A percentile compares a stretch with the other conserved stretches of the same genome.
These are phyloP conservation scores for Myotis yumanensis DNA, from an alignment of 2,113 vertebrate species.

Conservation along the genomic window DNA sequence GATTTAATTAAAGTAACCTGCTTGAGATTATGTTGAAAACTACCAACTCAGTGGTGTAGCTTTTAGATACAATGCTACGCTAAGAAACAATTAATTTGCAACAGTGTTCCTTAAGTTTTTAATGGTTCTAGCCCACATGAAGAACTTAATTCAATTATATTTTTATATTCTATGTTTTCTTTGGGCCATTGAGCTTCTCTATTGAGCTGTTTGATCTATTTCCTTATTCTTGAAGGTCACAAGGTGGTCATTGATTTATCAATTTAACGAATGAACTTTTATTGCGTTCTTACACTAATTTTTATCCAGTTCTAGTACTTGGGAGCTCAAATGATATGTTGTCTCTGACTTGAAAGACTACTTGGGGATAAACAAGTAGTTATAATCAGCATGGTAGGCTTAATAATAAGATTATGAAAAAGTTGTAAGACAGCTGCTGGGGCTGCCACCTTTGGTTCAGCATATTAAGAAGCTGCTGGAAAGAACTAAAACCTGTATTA, in stretches of 20 bases:
- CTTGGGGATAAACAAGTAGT: background rate
- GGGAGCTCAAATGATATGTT: background rate
- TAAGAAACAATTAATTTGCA: background rate
- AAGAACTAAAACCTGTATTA: background rate
- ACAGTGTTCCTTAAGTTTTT: background rate
- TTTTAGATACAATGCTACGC: background rate
- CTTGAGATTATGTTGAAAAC: slow-evolving; percentile 1
- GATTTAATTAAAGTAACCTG: background rate
- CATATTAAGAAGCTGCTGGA: background rate
- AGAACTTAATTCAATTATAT: slow-evolving; percentile 10
- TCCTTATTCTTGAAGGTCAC: background rate
- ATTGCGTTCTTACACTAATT: background rate
- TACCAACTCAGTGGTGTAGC: background rate
- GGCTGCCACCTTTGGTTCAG: background rate
- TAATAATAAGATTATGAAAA: background rate
- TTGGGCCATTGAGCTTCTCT: background rate
- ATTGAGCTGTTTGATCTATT: background rate
- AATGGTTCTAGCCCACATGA: background rate
- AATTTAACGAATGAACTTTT: background rate
- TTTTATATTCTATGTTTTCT: background rate
- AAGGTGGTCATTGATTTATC: background rate
- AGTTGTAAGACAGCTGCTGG: background rate
- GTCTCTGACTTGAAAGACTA: background rate
- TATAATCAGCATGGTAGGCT: background rate
- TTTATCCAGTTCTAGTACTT: background rate